These are phyloP conservation scores for Panthera tigris DNA, from an alignment of 2,113 vertebrate species.

Conservation along the genomic window DNA sequence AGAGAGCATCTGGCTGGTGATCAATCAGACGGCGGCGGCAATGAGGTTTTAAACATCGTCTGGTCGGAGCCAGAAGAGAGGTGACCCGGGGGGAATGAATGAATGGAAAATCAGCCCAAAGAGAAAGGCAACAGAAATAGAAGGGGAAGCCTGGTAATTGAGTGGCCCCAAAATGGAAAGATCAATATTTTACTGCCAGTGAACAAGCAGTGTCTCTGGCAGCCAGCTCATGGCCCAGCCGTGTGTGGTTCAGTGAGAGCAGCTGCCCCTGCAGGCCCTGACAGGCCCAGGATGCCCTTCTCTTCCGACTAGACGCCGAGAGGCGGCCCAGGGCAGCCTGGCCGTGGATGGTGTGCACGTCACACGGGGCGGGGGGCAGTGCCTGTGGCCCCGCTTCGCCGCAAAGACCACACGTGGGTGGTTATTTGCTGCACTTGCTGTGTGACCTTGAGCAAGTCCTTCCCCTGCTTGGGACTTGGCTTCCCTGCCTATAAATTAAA, in stretches of 20 bases:
- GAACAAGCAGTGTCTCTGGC: conserved; percentile 35
- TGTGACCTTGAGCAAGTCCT: not conserved
- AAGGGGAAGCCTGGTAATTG: conserved; percentile 60
- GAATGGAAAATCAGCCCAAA: not conserved
- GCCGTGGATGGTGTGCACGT: fast-evolving
- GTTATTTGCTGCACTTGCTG: not conserved
- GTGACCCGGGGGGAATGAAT: not conserved
- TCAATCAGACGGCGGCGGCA: not conserved
- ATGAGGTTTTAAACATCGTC: not conserved
- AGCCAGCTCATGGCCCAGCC: conserved; percentile 2
- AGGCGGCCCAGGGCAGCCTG: fast-evolving
- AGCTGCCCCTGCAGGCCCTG: not conserved
- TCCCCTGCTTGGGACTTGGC: not conserved
- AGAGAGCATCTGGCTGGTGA: not conserved
- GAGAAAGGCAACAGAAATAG: conserved; percentile 60
- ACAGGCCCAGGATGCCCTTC: not conserved
- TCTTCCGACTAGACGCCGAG: no score
- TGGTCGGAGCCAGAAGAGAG: not conserved
- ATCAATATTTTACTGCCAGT: conserved; percentile 36
- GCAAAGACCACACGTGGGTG: fast-evolving
- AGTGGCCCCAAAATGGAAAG: conserved; percentile 27
- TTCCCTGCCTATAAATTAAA: not conserved
- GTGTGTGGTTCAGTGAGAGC: not conserved
- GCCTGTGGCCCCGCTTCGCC: fast-evolving
- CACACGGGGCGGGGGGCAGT: fast-evolving